These are phyloP conservation scores for Parnassius orleans DNA, from an alignment of 2,888 invertebrate genomes.

Conservation along the genomic window DNA sequence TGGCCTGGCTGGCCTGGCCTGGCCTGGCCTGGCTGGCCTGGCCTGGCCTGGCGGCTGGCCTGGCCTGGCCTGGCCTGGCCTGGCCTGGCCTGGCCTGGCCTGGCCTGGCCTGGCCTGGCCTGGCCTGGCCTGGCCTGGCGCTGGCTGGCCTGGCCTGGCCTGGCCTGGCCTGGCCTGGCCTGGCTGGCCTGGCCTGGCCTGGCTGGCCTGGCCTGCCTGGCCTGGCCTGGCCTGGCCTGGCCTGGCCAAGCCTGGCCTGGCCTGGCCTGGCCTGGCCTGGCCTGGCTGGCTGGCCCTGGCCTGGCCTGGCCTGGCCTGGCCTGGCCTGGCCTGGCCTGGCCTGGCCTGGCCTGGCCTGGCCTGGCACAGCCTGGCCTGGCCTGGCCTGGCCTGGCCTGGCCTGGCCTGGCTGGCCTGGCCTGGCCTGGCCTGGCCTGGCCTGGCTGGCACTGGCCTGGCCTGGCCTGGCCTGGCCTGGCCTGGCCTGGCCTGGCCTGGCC, in stretches of 20 bases:
- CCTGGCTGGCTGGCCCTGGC: constrained; percentile 26
- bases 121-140: too few relatives aligned
- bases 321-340: constrained; percentile 27
- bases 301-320: constrained; percentile 28
- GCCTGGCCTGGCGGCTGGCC: too few relatives aligned
- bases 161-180: constrained; percentile 23
- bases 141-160: constrained; percentile 25
- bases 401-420: constrained; percentile 4
- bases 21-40: constrained; percentile 29
- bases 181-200: constrained; percentile 25
- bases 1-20: constrained; percentile 14
- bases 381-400: not conserved
- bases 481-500: constrained; percentile 4
- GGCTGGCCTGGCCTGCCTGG: too few relatives aligned
- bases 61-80: not conserved
- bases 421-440: constrained; percentile 6
- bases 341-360: constrained; percentile 22
- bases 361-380: too few relatives aligned
- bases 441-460: not conserved
- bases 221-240: not conserved
- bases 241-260: not conserved
- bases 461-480: constrained; percentile 4
- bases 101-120: too few relatives aligned
- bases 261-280: not conserved
- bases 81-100: too few relatives aligned